phyloP scores from a whole-genome alignment of 2,113 vertebrate species.

The Daphoenositta chrysoptera region DNA sequence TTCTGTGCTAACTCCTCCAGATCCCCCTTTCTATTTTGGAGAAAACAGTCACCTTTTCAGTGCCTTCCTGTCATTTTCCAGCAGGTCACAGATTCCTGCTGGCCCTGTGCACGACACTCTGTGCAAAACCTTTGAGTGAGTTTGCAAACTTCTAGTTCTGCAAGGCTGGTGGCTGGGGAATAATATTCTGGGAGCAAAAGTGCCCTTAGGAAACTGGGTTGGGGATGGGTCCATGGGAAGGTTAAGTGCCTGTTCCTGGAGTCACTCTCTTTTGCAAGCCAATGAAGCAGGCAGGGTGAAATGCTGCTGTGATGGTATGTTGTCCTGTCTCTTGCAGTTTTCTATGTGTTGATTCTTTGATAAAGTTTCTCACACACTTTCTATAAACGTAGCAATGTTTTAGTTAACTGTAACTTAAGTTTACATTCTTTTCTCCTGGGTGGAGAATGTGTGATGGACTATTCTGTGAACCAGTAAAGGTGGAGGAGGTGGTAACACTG shows the following conservation, averaged over 20 bases:
- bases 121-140: neutral
- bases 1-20: neutral
- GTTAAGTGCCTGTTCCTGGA: neutral
- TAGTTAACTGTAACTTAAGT: no score
- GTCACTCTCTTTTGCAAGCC: neutral
- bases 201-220: neutral
- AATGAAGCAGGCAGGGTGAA: neutral
- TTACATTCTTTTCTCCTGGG: no score
- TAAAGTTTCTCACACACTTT: no score
- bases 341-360: no score
- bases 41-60: neutral
- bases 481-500: no score
- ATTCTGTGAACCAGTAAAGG: no score
- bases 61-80: neutral
- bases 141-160: neutral
- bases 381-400: no score
- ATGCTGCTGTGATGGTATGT: neutral
- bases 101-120: neutral
- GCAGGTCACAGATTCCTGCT: neutral
- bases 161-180: neutral
- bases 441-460: no score
- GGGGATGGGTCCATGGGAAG: neutral
- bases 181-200: neutral
- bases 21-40: neutral
- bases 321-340: no score